Base-by-base conservation (phyloP, 92 coral and sea anemone species). In the Phenganax subtilis region DNA sequence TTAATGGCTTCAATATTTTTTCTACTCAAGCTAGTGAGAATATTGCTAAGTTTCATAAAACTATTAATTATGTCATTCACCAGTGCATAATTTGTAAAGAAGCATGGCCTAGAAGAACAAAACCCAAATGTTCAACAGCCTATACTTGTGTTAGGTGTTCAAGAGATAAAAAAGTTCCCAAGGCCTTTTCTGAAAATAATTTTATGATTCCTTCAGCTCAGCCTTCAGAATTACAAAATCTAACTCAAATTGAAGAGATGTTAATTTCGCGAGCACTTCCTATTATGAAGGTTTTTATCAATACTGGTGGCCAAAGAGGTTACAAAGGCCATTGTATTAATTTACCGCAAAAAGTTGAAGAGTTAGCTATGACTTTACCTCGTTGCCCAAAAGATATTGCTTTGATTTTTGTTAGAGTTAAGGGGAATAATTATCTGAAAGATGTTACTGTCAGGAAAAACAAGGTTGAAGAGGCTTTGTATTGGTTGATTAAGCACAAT, bases 61-160 rank as follows among this genome's bases (percentile, higher is more conserved):
- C 83, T 75, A 17, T 74, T 51, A 67, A 80, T 59, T 79, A 51
- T 85, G 60, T 58, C 54, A 85, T 79, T 0, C 20, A 59, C 20
- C 65, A 59, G 65, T 59, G 65, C 65, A 59, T 59, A 59, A 59
- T 59, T 59, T 59, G 65, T 25, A 54, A 10, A 51, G 89, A 89
- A 80, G 89, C 86, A 59, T 83, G 87, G 91, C 89, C 91, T 9
- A 37, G 7, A 20, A 84, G 75, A 84, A 28, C 84, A 67, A 84
- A 71, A 27, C 59, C 63, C 17, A 84, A 72, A 75, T 77, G 78
- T 16, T 59, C 71, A 59, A 59, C 65, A 59, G 65, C 65, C 65
- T 59, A 59, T 59, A 59, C 65, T 59, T 59, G 65, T 59, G 20
- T 59, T 59, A 59, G 65, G 20, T 59, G 65, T 25, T 59, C 65